A percentile compares a stretch with the other conserved stretches of the same genome.
These are phyloP conservation scores for Drosophila mimetica DNA, from an alignment of 2,888 invertebrate genomes.

Conservation along the genomic window DNA sequence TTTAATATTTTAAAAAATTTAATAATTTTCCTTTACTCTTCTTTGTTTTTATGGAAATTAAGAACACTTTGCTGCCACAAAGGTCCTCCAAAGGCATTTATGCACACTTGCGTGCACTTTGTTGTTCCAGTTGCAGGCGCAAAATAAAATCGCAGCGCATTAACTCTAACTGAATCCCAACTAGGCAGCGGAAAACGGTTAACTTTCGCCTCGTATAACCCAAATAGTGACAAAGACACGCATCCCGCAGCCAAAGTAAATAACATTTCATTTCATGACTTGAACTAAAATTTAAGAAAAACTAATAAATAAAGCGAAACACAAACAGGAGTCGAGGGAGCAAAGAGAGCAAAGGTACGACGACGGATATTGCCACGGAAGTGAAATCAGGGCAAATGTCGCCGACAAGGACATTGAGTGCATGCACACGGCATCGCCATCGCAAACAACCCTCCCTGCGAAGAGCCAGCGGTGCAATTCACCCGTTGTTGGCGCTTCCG, in stretches of 20 bases:
- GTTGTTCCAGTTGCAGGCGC: constrained; percentile 31
- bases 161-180: constrained; percentile 33
- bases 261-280: constrained; percentile 60
- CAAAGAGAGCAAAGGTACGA: not conserved
- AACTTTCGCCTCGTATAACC: constrained; percentile 20
- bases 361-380: constrained; percentile 61
- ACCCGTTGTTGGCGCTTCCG: constrained; percentile 34
- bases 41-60: not conserved
- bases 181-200: constrained; percentile 7
- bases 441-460: constrained; percentile 12
- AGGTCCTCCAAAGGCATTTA: constrained; percentile 21
- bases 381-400: constrained; percentile 65
- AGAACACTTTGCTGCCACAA: constrained; percentile 7
- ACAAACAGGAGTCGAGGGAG: not conserved
- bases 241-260: constrained; percentile 34
- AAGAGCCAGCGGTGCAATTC: constrained; percentile 26
- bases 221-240: constrained; percentile 20
- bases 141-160: constrained; percentile 49
- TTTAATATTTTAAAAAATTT: too few species aligned
- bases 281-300: constrained; percentile 15
- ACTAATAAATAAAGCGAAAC: constrained; percentile 18
- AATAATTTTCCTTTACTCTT: not conserved
- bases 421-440: constrained; percentile 22
- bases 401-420: constrained; percentile 57
- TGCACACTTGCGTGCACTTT: constrained; percentile 42